Base-by-base conservation (phyloP, 2,888 invertebrate species). In the Thalpophila matura region DNA sequence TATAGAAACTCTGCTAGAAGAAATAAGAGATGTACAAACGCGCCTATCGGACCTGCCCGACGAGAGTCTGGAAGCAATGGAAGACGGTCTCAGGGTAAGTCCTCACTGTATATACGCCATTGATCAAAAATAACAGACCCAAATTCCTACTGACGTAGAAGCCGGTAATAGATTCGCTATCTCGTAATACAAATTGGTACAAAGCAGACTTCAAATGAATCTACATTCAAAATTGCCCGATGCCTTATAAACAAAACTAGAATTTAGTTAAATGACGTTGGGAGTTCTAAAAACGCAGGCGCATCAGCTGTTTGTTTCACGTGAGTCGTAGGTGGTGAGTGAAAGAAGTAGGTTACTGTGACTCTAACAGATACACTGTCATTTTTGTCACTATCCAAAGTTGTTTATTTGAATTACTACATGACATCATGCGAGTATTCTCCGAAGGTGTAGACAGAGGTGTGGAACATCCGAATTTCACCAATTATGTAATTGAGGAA, bases 21-120 rank as follows among this genome's bases (percentile, higher is more conserved):
- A 96, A 82, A 95, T 97, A 77, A 95, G 95, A 79, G 95, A 95
- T 77, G 96, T 97, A 70, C 97, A 97, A 94, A 95, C 95, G 71
- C 95, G 95, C 77, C 96, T 97, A 79, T 95, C 96, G 59, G 96
- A 96, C 84, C 95, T 98, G 77, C 97, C 98, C 16, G 95, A 96
- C 75, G 96, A 96, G 86, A 97, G 96, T 87, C 96, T 97, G 80
- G 96, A 96, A 74, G 95, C 96, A 55, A 97, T 98, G 97, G 95
- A 97, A 75, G 92, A 95, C 50, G 96, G 97, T 77, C 95, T 98
- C 40, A 95, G 95, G 96, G 98, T 98, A 94, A 97, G 96, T 94
- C 12, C 29, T 59, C 79, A 75, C 56, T 80, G 79, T 79, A 79
- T 59, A 78, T 80, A 79, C 27, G 9, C 62, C 84, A 83, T 72